A percentile compares a stretch with the other conserved stretches of the same genome.
phyloP scores from a whole-genome alignment of 2,888 invertebrate genomes.

The Halictus ligatus region DNA sequence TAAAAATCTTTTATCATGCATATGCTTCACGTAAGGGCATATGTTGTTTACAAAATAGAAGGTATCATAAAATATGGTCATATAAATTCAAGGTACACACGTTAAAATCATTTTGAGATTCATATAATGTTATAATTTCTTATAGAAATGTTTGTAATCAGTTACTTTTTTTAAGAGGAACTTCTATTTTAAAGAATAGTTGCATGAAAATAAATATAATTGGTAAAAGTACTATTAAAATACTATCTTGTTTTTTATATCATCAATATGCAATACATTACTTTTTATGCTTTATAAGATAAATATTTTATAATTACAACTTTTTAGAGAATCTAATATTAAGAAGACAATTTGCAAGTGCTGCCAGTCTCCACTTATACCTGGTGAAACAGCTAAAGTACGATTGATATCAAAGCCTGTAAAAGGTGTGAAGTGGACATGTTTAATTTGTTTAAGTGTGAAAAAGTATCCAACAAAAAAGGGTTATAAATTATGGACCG shows the following conservation, averaged over 20 bases:
- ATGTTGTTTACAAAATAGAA: too few relatives aligned
- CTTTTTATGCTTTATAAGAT: neutral
- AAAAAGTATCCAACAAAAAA: conserved; percentile 83
- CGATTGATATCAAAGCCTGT: conserved; percentile 85
- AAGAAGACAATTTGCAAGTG: conserved; percentile 87
- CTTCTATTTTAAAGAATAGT: too few relatives aligned
- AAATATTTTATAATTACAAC: neutral
- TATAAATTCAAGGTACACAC: too few relatives aligned
- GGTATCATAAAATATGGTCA: too few relatives aligned
- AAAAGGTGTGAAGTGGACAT: conserved; percentile 85
- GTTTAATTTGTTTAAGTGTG: conserved; percentile 82
- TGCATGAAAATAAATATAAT: neutral
- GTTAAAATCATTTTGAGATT: too few relatives aligned
- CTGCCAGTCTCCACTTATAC: conserved; percentile 86
- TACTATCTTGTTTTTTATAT: neutral
- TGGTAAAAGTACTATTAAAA: neutral
- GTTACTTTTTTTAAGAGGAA: too few relatives aligned
- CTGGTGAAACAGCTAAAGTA: conserved; percentile 85
- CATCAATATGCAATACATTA: neutral
- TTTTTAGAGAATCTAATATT: conserved; percentile 86
- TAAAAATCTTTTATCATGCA: too few relatives aligned
- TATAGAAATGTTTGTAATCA: too few relatives aligned
- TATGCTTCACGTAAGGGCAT: too few relatives aligned
- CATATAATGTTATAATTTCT: too few relatives aligned
- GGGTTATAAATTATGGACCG: conserved; percentile 85